phyloP scores from a whole-genome alignment of 2,797 vertebrate genomes.

The Sternotherus odoratus region DNA sequence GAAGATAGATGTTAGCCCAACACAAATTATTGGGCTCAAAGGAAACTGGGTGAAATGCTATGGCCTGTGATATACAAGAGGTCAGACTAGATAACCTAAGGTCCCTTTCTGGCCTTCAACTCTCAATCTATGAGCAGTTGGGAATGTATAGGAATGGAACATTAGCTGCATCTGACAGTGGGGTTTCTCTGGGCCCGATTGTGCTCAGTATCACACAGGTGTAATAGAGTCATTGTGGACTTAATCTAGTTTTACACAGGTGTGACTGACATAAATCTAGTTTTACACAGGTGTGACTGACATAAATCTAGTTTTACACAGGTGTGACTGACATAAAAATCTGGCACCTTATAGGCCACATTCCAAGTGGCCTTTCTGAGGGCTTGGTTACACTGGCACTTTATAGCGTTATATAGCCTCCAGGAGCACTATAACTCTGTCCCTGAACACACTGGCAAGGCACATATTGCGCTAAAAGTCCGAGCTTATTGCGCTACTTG shows the following conservation, averaged over 20 bases:
- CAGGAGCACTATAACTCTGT: too few species aligned
- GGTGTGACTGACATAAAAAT: background rate
- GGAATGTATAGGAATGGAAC: background rate
- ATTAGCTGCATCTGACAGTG: fast-evolving
- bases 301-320: too few species aligned
- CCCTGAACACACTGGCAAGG: too few species aligned
- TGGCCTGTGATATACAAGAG: background rate
- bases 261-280: background rate
- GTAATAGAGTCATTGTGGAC: too few species aligned
- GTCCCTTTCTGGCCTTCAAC: background rate
- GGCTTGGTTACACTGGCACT: too few species aligned
- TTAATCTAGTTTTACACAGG: too few species aligned
- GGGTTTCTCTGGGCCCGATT: background rate
- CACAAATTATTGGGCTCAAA: background rate
- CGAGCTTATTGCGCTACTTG: too few species aligned
- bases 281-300: too few species aligned
- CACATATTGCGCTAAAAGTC: too few species aligned
- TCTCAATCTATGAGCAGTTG: background rate
- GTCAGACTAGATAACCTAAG: background rate
- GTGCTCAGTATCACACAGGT: too few species aligned
- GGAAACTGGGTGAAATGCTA: background rate
- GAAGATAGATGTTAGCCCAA: background rate
- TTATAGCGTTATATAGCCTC: too few species aligned
- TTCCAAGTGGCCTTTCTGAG: background rate
- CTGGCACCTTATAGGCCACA: fast-evolving